These are phyloP conservation scores for Lordiphosa stackelbergi DNA, from an alignment of 1,140 invertebrate species.

Conservation along the genomic window DNA sequence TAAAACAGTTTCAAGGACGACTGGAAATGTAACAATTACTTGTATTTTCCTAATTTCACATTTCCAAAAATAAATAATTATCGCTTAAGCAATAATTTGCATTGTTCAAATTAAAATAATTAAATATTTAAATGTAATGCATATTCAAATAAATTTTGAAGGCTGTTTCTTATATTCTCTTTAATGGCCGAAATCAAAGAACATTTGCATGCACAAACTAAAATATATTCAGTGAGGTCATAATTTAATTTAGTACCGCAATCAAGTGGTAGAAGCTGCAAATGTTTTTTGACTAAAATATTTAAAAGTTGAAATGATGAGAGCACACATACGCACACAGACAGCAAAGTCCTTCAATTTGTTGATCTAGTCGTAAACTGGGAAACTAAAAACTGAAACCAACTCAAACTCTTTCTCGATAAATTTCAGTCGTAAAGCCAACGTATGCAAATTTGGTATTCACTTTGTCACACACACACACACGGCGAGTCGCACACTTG, in stretches of 20 bases:
- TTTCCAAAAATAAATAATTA: too few relatives aligned
- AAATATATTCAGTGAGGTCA: conserved; percentile 56
- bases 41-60: too few relatives aligned
- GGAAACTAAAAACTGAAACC: conserved; percentile 5
- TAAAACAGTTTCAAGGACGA: too few relatives aligned
- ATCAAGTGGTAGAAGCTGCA: conserved; percentile 62
- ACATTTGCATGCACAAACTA: conserved; percentile 15
- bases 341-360: conserved; percentile 51
- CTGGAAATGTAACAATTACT: too few relatives aligned
- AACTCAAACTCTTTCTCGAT: conserved; percentile 45
- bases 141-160: too few relatives aligned
- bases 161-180: too few relatives aligned
- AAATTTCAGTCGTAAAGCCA: conserved; percentile 59
- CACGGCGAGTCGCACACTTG: conserved; percentile 29
- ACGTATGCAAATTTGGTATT: conserved; percentile 72
- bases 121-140: too few relatives aligned
- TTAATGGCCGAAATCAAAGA: too few relatives aligned
- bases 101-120: too few relatives aligned
- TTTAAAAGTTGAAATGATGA: conserved; percentile 50
- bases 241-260: conserved; percentile 71
- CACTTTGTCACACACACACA: conserved; percentile 52
- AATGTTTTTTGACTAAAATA: conserved; percentile 41
- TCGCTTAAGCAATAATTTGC: too few relatives aligned
- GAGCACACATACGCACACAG: conserved; percentile 19
- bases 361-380: conserved; percentile 49